Evolutionary conservation across 2,797 vertebrate species (phyloP), one percentile per base, ranked within the genome.

Genomic region (Phalanger gymnotis): DNA sequence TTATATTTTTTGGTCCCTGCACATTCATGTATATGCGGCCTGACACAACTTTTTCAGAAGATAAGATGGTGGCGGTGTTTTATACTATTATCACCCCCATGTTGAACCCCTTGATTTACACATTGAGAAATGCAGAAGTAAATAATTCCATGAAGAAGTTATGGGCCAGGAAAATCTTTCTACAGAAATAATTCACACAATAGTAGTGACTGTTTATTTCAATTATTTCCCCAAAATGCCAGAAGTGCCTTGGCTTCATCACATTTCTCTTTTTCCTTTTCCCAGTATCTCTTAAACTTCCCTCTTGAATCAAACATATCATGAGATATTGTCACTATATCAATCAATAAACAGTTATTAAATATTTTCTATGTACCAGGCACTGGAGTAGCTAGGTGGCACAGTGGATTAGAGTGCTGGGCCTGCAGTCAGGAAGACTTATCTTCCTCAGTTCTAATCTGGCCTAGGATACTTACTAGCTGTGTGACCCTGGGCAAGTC

Each of bases 91-190:
- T 98, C 73, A 91, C 98, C 0, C 97, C 98, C 19, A 97, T 98
- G 97, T 95, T 98, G 61, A 98, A 98, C 40, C 98, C 98, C 0
- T 56, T 98, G 53, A 98, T 98, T 95, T 98, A 98, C 25, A 98
- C 96, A 0, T 93, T 99, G 10, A 91, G 94, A 34, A 98, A 98
- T 0, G 5, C 95, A 47, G 97, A 98, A 93, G 97, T 98, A n/a
- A 99, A 98, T 61, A 98, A 51, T 57, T 93, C 97, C 40, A 91
- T 98, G 96, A 98, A 93, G 90, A 98, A 96, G 92, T 54, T 98
- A 0, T 98, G 98, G 98, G 14, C 51, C 3, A 97, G 94, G 47
- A 97, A 95, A 56, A 10, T 93, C 73, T 96, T 56, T 81, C 66
- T 40, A 81, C 2, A 81, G n/a, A 47, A 40, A 22, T 47, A 47